Evolutionary conservation across 2,888 invertebrate genomes (phyloP), one percentile per base, ranked within the genome.

Genomic region (Pheosia tremula): DNA sequence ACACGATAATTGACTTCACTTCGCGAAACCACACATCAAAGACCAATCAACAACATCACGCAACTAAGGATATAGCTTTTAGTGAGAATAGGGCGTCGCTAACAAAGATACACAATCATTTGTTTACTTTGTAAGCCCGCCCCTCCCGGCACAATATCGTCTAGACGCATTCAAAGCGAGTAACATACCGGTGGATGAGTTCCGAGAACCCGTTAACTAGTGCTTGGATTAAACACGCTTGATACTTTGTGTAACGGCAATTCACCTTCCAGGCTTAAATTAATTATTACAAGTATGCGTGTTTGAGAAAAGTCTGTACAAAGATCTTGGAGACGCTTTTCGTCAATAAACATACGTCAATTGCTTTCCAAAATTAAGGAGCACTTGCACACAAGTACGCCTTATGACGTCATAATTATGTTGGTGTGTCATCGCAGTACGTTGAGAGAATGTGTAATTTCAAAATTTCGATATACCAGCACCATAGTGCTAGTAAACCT

Each of bases 91-190:
- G 66, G 67, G 75, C 68, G 71, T 76, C 73, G 75, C 65, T 68
- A 58, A 64, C 56, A 72, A 60, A 61, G 64, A 77, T 72, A 79
- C 75, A 81, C 77, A 81, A 79, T 78, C 73, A 68, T 64, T 63
- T 67, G 64, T 65, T 67, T 65, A 66, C 71, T 72, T 71, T 69
- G 65, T 68, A 68, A 68, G 63, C 60, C 39, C 69, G 59, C 71
- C 72, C 74, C 72, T 72, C 71, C 68, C 71, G 69, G 71, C 72
- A 87, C 85, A 87, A 87, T 84, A 74, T 72, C 72, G 86, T 87
- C 86, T 87, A 87, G 87, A 87, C 87, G 77, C 78, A 84, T 86
- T 85, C 83, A 84, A 67, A 69, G 43, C 39, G 41, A 24, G 49
- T 62, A 58, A 56, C 52, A 59, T 56, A 66, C 63, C 64, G 59